Evolutionary conservation across 2,797 vertebrate species (phyloP).

Genomic region (Oreochromis grahami): DNA sequence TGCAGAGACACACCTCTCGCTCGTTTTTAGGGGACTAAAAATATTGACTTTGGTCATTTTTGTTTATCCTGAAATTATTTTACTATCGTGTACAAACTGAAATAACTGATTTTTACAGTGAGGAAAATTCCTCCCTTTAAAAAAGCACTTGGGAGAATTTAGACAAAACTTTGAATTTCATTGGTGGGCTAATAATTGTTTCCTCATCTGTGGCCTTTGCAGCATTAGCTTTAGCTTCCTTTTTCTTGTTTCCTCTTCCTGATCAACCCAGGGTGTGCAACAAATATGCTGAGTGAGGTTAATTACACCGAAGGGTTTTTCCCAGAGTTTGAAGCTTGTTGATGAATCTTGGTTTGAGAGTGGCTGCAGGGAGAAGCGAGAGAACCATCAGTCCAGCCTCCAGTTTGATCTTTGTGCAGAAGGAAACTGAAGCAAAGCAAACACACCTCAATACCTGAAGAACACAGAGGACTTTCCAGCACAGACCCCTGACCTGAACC

Average conservation of each 20-base stretch:
- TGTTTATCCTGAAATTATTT: accelerated
- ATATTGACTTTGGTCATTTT: background rate
- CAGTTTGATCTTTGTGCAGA: background rate
- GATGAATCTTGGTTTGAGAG: background rate
- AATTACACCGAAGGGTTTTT: background rate
- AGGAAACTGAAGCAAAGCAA: background rate
- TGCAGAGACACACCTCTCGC: background rate
- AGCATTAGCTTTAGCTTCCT: background rate
- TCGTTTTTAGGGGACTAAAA: background rate
- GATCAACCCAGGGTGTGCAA: background rate
- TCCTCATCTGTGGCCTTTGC: accelerated
- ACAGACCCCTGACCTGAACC: background rate
- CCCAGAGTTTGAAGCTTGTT: background rate
- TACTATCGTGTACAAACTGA: accelerated
- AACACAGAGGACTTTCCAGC: background rate
- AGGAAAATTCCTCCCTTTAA: accelerated
- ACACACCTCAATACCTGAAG: background rate
- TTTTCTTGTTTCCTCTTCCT: background rate
- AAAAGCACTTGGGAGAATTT: background rate
- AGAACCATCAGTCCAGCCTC: background rate
- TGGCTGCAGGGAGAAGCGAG: background rate
- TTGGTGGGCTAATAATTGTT: background rate
- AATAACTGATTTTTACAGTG: background rate
- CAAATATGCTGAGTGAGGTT: background rate
- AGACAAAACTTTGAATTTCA: background rate